Base-by-base conservation (phyloP, 2,797 vertebrate genomes). In the Streptopelia turtur region DNA sequence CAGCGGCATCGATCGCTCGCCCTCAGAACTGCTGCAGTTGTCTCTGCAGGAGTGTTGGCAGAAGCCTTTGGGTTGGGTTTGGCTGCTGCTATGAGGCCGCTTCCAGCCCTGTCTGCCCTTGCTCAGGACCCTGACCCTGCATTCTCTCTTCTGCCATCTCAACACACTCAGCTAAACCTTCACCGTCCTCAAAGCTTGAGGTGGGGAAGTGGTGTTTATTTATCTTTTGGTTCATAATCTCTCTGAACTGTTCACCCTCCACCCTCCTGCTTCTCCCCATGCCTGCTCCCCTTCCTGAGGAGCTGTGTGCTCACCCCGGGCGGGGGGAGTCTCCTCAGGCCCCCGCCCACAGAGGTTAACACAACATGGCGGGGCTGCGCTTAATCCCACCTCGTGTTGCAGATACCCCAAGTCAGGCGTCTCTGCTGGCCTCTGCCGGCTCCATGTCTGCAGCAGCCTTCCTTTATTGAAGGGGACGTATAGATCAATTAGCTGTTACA, bases 401-500 rank as follows among this genome's bases (percentile, higher is more conserved):
- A 80, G 89, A 81, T 96, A 63, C 61, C 83, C 57, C 11, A n/a
- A 64, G 63, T 35, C 43, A 30, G 37, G 63, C 16, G 0, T 50
- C 66, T 59, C 57, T 22, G 11, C 53, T 0, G 10, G 63, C 15
- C 65, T 61, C 84, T 39, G 47, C 20, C 6, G 96, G 89, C 66
- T 75, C 53, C 2, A 3, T 5, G 50, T 89, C 92, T 95, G 89
- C 66, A 71, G 85, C 77, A 79, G 94, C 52, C 86, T 96, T 70
- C 65, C 59, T 74, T 96, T 97, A 97, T 96, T 95, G 95, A 95
- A 94, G 74, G 83, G 90, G 95, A 97, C 74, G 45, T 86, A 93
- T 6, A 87, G 95, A 93, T 76, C 95, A 97, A 98, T 98, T 97
- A 97, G 68, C 86, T 97, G 97, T 96, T 93, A 97, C 92, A 86